phyloP scores from a whole-genome alignment of 2,113 vertebrate species.

The Cololabis saira region DNA sequence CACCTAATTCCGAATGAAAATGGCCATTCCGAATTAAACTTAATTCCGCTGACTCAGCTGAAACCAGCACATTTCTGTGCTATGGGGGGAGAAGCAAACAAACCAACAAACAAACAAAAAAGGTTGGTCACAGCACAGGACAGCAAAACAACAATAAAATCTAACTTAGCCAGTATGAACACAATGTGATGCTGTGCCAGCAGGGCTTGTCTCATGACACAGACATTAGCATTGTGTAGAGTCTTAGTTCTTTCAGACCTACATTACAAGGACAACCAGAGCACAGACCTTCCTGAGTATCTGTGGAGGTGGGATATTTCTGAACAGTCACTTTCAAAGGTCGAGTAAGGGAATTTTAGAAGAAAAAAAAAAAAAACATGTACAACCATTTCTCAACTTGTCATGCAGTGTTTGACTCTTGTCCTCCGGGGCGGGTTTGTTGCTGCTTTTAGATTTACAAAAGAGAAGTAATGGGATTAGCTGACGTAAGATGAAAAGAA shows the following conservation, averaged over 20 bases:
- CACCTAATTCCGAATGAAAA: too few species aligned
- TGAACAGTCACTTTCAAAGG: too few species aligned
- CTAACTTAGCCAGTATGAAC: not conserved
- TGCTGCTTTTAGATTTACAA: not conserved
- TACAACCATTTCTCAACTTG: not conserved
- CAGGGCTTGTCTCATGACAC: not conserved
- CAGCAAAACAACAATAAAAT: not conserved
- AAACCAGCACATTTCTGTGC: not conserved
- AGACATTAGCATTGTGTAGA: not conserved
- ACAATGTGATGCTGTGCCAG: not conserved
- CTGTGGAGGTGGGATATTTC: not conserved
- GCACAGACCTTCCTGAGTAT: not conserved
- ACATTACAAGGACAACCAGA: not conserved
- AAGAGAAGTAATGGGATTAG: not conserved
- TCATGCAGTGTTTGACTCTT: not conserved
- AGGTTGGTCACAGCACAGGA: not conserved
- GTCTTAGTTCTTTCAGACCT: not conserved
- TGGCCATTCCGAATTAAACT: too few species aligned
- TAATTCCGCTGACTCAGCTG: too few species aligned
- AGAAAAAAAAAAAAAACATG: too few species aligned
- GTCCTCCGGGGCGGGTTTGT: not conserved
- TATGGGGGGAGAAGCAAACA: not conserved
- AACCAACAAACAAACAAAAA: not conserved
- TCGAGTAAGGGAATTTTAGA: too few species aligned
- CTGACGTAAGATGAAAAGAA: not conserved